Percentiles rank a stretch among this genome's conserved stretches.
Conservation (phyloP, 2,888 invertebrate species). For the Lottia scabra region DNA sequence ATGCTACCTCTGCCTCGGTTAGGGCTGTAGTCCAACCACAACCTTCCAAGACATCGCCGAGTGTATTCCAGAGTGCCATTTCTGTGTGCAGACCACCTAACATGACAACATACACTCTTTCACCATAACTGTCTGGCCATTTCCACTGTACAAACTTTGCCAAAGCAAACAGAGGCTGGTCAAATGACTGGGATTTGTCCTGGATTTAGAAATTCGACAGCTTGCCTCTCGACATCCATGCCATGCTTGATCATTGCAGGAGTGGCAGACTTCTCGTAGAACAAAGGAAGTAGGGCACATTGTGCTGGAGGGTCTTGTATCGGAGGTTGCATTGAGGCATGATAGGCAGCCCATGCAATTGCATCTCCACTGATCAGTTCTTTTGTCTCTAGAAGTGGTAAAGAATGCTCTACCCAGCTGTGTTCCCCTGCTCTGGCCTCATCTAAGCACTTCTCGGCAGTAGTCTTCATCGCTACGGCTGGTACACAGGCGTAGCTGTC, state of each 20-base stretch:
- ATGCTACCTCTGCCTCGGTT: background rate
- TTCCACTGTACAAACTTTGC: constrained; percentile 1
- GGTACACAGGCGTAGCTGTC: too few species aligned
- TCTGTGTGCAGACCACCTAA: constrained; percentile 7
- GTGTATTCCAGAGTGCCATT: background rate
- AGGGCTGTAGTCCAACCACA: background rate
- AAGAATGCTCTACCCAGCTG: too few species aligned
- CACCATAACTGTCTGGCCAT: constrained; percentile 3
- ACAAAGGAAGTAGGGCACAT: background rate
- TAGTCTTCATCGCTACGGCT: too few species aligned
- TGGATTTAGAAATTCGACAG: background rate
- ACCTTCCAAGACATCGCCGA: background rate
- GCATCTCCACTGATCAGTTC: too few species aligned
- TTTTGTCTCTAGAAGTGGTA: too few species aligned
- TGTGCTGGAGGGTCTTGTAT: background rate
- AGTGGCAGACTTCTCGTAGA: background rate
- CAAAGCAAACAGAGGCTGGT: background rate
- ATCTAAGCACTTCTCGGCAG: too few species aligned
- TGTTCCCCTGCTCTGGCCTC: too few species aligned
- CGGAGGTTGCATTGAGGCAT: background rate
- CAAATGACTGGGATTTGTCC: background rate
- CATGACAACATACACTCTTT: background rate
- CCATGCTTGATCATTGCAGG: constrained; percentile 8
- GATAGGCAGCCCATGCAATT: background rate
- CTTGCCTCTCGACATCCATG: background rate